Base-by-base conservation (phyloP, 2,797 vertebrate species). In the Loriculus beryllinus region DNA sequence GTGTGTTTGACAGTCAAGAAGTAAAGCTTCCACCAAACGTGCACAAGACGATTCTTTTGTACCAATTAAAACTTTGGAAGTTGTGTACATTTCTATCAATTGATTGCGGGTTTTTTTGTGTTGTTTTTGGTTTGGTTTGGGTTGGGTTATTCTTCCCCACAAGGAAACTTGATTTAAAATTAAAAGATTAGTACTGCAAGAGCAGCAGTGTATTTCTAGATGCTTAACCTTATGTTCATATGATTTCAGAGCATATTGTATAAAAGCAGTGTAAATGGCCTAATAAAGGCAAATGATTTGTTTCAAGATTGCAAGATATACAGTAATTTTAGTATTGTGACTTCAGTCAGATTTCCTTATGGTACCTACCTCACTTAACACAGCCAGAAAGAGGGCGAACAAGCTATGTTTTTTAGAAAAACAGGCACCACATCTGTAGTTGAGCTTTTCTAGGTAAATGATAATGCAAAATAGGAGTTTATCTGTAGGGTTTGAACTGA, bases 31-130 rank as follows among this genome's bases (percentile, higher is more conserved):
- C 25, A n/a, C 57, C 54, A 62, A 63, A 35, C 23, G 26, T n/a
- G 20, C 4, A 2, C 3, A 18, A 4, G 39, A 5, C 0, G 0
- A 5, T 70, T 87, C 37, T 88, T 67, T 39, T 1, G 0, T 12
- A 12, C 20, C 26, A 26, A 3, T 59, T 57, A 39, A 64, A n/a
- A 2, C 42, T 45, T 68, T 3, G 10, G 14, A 74, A 40, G 9
- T 23, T 22, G 26, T 12, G 14, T 33, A 26, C 5, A 0, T 72
- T 83, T 69, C n/a, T 11, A 39, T 43, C 35, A 33, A 62, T 1
- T 21, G n/a, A n/a, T n/a, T n/a, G n/a, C n/a, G n/a, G 5, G 26
- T 48, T 48, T 35, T 42, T 28, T 22, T 22, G 12, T 22, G 22
- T 33, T 22, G 42, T 10, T 13, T 54, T 54, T 18, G 2, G 21